These are phyloP conservation scores for Characodon lateralis DNA, from an alignment of 2,797 vertebrate genomes.

Conservation along the genomic window DNA sequence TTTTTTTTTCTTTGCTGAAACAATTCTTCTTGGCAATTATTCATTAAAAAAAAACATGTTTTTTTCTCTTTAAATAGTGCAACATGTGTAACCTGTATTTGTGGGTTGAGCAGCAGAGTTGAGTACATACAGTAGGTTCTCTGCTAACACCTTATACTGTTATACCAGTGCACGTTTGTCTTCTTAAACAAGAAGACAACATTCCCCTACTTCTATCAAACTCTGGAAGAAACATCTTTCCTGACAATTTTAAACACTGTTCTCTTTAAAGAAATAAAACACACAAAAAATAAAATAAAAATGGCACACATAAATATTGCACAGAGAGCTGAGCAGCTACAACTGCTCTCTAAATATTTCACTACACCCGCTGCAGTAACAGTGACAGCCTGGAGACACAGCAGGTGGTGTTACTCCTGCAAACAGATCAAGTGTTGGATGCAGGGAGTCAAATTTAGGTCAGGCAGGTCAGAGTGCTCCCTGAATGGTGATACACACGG, in stretches of 20 bases:
- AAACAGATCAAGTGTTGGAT: slow-evolving; percentile 46
- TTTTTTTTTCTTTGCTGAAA: background rate
- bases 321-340: background rate
- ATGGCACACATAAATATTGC: background rate
- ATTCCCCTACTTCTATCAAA: background rate
- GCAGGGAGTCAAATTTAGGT: slow-evolving; percentile 60
- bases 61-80: background rate
- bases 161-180: background rate
- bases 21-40: background rate
- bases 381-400: slow-evolving; percentile 49
- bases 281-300: background rate
- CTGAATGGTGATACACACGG: slow-evolving; percentile 13
- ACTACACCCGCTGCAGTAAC: slow-evolving; percentile 7
- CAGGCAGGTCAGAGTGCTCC: slow-evolving; percentile 35
- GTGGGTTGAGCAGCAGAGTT: background rate
- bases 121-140: too few relatives aligned
- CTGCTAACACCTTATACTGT: background rate
- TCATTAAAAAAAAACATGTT: too few relatives aligned
- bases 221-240: background rate
- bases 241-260: background rate
- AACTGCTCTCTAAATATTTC: slow-evolving; percentile 7
- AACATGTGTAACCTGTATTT: background rate
- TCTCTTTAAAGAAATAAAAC: background rate
- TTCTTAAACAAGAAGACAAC: background rate
- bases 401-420: slow-evolving; percentile 53